Evolutionary conservation across 1,140 invertebrate species (phyloP).

Genomic region (Pachyrhynchus sulphureomaculatus): DNA sequence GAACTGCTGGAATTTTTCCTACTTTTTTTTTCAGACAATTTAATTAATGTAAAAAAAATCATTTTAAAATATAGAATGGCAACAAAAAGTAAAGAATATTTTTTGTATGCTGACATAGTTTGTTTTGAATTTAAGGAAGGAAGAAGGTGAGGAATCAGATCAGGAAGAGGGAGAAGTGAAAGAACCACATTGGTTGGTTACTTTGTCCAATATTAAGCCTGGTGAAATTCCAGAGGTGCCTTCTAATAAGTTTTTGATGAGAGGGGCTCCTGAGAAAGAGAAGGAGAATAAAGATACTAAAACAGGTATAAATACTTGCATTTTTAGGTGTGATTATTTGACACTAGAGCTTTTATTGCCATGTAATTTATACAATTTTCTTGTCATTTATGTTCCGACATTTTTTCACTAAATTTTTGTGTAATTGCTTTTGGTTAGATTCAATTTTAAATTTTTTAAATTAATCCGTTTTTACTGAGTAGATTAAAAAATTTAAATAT

Average conservation of each 20-base stretch:
- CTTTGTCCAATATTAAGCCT: constrained; percentile 79
- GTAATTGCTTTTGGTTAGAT: no score
- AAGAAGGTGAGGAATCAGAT: constrained; percentile 35
- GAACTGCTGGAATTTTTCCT: background rate
- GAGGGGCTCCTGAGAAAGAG: constrained; percentile 58
- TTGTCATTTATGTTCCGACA: no score
- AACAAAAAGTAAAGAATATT: background rate
- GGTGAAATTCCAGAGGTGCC: constrained; percentile 90
- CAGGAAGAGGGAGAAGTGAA: constrained; percentile 57
- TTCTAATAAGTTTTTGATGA: constrained; percentile 76
- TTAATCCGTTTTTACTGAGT: no score
- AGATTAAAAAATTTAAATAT: no score
- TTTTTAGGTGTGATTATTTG: background rate
- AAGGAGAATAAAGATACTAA: constrained; percentile 46
- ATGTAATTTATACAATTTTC: no score
- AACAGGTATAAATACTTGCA: constrained; percentile 17
- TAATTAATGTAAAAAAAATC: background rate
- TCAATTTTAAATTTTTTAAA: no score
- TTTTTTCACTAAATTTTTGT: no score
- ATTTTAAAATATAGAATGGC: background rate
- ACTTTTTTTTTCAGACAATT: no score
- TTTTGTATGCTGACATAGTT: background rate
- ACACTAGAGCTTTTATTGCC: no score
- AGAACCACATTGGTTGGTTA: constrained; percentile 72
- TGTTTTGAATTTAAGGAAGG: constrained; percentile 4